Conservation (phyloP, 2,888 invertebrate genomes). For the Gibbula magus region DNA sequence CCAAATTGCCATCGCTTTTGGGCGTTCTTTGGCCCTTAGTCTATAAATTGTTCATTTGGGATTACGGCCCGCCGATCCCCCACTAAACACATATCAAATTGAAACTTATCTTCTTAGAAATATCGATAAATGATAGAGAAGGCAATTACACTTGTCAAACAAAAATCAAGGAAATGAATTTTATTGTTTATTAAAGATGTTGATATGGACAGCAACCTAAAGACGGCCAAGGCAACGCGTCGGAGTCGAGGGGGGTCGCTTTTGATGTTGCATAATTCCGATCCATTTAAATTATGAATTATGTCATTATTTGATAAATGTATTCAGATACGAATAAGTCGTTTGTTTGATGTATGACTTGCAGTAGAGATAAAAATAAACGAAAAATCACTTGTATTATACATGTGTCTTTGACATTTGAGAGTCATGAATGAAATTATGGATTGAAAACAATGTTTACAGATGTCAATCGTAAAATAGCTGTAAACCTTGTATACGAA, state of each 20-base stretch:
- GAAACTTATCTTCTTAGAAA: constrained; percentile 6
- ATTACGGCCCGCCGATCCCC: background rate
- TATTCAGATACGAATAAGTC: background rate
- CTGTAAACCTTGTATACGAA: no score
- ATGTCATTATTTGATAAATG: background rate
- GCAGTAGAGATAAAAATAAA: background rate
- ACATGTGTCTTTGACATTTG: background rate
- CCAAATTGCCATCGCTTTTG: background rate
- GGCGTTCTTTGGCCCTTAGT: constrained; percentile 7
- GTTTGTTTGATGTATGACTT: background rate
- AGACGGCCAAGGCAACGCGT: background rate
- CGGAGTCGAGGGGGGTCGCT: background rate
- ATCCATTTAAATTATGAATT: background rate
- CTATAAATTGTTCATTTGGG: constrained; percentile 22
- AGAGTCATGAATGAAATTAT: no score
- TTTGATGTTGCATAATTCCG: constrained; percentile 14
- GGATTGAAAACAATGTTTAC: no score
- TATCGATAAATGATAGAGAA: constrained; percentile 4
- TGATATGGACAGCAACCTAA: background rate
- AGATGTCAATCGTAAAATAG: no score
- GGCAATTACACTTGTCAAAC: constrained; percentile 7
- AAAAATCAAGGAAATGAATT: background rate
- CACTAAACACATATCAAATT: constrained; percentile 8
- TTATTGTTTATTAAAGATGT: constrained; percentile 13
- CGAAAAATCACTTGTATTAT: background rate